phyloP scores from a whole-genome alignment of 2,797 vertebrate species.

The Xiphorhynchus erythropygius region DNA sequence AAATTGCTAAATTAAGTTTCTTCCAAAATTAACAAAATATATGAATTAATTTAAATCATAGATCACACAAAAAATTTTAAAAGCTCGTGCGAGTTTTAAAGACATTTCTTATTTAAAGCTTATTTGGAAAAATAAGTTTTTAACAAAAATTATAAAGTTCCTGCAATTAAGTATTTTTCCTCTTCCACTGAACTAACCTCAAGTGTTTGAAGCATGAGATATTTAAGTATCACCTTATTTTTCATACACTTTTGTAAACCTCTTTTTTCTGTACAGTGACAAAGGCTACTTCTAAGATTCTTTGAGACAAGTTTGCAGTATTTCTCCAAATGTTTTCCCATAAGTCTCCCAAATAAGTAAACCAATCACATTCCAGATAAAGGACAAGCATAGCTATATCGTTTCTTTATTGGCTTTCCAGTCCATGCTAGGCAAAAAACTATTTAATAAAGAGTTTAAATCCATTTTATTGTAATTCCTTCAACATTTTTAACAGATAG shows the following conservation, averaged over 20 bases:
- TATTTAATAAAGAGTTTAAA: background rate
- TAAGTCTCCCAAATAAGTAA: background rate
- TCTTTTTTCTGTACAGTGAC: background rate
- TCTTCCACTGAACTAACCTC: background rate
- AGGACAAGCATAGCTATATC: background rate
- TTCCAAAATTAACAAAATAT: background rate
- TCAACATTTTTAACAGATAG: background rate
- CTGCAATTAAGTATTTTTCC: background rate
- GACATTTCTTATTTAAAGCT: background rate
- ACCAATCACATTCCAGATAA: background rate
- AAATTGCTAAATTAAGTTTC: background rate
- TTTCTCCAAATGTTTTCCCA: background rate
- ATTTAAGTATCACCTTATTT: background rate
- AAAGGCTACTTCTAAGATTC: background rate
- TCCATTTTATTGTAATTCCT: background rate
- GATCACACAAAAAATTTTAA: background rate
- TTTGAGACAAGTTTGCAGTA: background rate
- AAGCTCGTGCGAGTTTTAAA: background rate
- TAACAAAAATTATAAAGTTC: background rate
- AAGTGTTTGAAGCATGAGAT: background rate
- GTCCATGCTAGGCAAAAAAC: background rate
- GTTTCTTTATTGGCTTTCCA: background rate
- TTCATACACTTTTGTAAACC: background rate
- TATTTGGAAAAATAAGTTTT: background rate
- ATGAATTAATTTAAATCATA: background rate